phyloP scores from a whole-genome alignment of 2,797 vertebrate genomes.

The Trachops cirrhosus region DNA sequence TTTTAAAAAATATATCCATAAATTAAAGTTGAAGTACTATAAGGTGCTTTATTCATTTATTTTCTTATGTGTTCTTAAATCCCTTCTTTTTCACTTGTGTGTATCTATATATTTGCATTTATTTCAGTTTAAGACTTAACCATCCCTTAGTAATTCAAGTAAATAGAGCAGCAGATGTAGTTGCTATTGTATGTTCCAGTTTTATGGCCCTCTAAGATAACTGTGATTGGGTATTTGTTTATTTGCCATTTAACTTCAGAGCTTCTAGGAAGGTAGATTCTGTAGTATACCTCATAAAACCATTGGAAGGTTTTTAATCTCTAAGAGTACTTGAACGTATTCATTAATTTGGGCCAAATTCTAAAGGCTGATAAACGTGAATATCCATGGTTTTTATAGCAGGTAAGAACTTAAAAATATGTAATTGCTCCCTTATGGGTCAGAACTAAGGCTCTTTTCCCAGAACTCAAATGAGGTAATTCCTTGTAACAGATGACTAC shows the following conservation, averaged over 20 bases:
- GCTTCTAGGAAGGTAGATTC: not conserved
- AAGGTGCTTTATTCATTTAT: not conserved
- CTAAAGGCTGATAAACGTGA: not conserved
- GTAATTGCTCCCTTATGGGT: not conserved
- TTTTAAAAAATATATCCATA: not conserved
- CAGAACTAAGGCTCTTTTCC: not conserved
- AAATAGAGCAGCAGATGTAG: not conserved
- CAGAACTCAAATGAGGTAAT: not conserved
- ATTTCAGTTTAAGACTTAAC: not conserved
- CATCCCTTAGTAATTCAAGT: not conserved
- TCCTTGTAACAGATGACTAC: not conserved
- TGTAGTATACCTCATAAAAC: not conserved
- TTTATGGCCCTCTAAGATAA: not conserved
- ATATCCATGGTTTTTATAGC: not conserved
- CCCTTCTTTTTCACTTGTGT: not conserved
- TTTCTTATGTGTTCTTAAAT: not conserved
- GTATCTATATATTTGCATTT: not conserved
- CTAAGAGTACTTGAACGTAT: not conserved
- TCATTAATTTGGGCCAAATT: not conserved
- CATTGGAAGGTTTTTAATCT: not conserved
- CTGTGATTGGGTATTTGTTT: not conserved
- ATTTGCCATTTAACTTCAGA: not conserved
- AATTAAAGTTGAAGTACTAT: not conserved
- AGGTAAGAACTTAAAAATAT: not conserved
- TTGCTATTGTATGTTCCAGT: not conserved